Percentiles rank a stretch among this genome's conserved stretches.
These are phyloP conservation scores for Nasonia giraulti DNA, from an alignment of 1,140 invertebrate species.

Conservation along the genomic window DNA sequence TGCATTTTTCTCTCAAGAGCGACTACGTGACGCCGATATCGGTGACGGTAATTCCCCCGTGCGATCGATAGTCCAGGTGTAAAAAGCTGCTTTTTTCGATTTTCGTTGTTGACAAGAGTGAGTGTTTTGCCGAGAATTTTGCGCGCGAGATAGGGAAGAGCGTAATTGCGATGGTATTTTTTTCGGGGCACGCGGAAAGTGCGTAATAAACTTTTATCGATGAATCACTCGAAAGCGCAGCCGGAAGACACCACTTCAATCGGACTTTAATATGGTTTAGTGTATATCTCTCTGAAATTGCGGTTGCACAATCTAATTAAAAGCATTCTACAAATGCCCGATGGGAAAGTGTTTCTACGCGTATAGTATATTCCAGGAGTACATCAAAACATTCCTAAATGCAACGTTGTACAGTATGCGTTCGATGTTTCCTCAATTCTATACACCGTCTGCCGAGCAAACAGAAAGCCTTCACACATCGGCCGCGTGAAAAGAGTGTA, in stretches of 20 bases:
- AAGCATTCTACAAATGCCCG: too few species aligned
- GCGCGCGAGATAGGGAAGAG: too few species aligned
- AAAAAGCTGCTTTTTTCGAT: background rate
- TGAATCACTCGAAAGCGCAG: background rate
- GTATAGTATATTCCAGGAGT: too few species aligned
- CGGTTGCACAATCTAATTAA: background rate
- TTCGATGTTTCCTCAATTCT: too few species aligned
- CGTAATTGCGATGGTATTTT: too few species aligned
- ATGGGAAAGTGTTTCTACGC: too few species aligned
- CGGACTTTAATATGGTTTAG: background rate
- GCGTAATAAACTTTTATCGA: constrained; percentile 19
- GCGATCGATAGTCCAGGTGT: background rate
- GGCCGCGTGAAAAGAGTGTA: too few species aligned
- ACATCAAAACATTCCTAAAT: too few species aligned
- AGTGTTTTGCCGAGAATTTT: too few species aligned
- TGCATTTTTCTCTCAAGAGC: background rate
- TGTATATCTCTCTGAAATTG: background rate
- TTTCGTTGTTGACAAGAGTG: too few species aligned
- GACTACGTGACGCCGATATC: background rate
- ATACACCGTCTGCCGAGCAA: background rate
- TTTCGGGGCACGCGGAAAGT: background rate
- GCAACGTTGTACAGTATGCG: too few species aligned
- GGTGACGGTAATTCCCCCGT: background rate
- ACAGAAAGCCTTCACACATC: background rate
- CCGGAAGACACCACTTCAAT: background rate